A percentile compares a stretch with the other conserved stretches of the same genome.
Conservation (phyloP, 2,888 invertebrate species). For the Buathra laborator region DNA sequence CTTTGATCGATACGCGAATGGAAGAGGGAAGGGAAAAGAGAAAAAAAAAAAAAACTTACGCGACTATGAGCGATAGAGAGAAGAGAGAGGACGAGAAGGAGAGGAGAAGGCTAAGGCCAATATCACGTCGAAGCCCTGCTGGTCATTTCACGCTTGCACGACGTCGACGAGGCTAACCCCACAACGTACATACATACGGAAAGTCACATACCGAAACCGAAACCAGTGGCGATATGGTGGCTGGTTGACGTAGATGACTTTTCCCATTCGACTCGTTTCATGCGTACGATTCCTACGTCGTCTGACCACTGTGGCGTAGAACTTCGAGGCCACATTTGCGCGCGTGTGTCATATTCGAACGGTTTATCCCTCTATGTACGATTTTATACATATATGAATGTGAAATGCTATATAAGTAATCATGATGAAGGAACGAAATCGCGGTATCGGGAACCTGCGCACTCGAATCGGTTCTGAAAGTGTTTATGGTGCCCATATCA, state of each 20-base stretch:
- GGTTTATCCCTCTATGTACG: too few species aligned
- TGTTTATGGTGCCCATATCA: too few species aligned
- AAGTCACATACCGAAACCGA: neutral
- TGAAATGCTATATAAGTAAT: constrained; percentile 17
- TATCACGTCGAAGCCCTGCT: constrained; percentile 27
- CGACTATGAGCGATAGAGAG: constrained; percentile 24
- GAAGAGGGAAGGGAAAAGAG: constrained; percentile 8
- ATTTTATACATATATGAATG: neutral
- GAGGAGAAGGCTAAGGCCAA: constrained; percentile 11
- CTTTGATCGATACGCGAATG: constrained; percentile 69
- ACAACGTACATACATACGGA: constrained; percentile 25
- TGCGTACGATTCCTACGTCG: constrained; percentile 19
- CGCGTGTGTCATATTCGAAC: too few species aligned
- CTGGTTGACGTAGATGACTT: constrained; percentile 57
- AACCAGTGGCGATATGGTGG: constrained; percentile 32
- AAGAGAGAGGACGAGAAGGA: constrained; percentile 22
- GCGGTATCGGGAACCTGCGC: neutral
- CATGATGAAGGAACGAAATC: constrained; percentile 4
- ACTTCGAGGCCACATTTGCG: neutral
- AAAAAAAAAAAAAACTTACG: constrained; percentile 45
- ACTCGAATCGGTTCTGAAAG: neutral
- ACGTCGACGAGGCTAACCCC: constrained; percentile 48
- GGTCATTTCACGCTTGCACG: constrained; percentile 68
- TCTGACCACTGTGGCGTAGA: neutral
- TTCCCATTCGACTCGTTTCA: constrained; percentile 58